A percentile compares a stretch with the other conserved stretches of the same genome.
These are phyloP conservation scores for Amphiprion percula DNA, from an alignment of 2,113 vertebrate species.

Conservation along the genomic window DNA sequence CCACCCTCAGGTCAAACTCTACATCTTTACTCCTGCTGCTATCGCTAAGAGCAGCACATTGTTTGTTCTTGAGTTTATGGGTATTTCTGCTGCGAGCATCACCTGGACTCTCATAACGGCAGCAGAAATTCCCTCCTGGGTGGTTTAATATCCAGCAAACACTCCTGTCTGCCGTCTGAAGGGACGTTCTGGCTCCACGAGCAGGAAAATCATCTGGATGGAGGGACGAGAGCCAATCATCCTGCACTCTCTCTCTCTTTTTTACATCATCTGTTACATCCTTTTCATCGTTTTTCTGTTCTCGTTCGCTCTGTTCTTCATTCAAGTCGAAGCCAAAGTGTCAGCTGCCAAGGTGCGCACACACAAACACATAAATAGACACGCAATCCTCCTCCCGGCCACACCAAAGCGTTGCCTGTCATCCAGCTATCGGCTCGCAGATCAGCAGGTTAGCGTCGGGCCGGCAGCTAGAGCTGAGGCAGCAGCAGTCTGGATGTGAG, in stretches of 20 bases:
- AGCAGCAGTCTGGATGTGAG: constrained; percentile 64
- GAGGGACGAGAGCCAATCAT: constrained; percentile 49
- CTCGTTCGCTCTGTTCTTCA: constrained; percentile 21
- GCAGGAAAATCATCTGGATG: constrained; percentile 57
- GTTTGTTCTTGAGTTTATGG: constrained; percentile 44
- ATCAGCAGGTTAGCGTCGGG: constrained; percentile 65
- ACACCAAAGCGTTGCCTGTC: constrained; percentile 61
- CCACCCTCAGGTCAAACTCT: neutral
- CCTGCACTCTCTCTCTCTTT: constrained; percentile 3
- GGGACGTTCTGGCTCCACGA: constrained; percentile 50
- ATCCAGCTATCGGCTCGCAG: constrained; percentile 64
- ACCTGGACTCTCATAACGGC: constrained; percentile 51
- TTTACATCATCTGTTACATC: constrained; percentile 18
- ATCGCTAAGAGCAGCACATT: constrained; percentile 3
- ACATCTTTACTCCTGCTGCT: neutral
- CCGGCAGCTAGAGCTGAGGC: constrained; percentile 70
- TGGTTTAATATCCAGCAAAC: constrained; percentile 1
- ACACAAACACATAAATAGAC: constrained; percentile 17
- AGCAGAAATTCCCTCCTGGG: constrained; percentile 44
- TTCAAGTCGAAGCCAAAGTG: constrained; percentile 29
- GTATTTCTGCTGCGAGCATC: constrained; percentile 38
- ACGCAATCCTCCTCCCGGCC: constrained; percentile 18
- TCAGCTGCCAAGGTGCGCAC: neutral
- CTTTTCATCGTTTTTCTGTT: neutral
- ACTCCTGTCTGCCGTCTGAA: constrained; percentile 42